Evolutionary conservation across 2,888 invertebrate species (phyloP), one percentile per base, ranked within the genome.

Genomic region (Corbicula japonica): DNA sequence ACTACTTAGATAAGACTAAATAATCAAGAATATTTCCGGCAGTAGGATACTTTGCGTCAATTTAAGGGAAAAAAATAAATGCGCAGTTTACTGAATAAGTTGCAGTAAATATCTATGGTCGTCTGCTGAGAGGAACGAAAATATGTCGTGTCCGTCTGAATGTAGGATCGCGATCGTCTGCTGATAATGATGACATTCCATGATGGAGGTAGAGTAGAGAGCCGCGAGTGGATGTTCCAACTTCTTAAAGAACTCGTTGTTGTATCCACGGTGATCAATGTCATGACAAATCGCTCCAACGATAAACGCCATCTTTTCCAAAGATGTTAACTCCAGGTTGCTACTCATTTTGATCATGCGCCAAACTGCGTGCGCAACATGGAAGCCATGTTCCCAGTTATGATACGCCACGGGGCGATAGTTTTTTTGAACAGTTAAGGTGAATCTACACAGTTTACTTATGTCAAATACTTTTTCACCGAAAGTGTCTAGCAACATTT

Each of bases 131-230:
- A 90, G 69, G 61, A 83, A 80, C 2, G 85, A 81, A 65, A 91
- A 89, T 15, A 91, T 89, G 48, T 90, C 87, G 35, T 87, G 84
- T n/a, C 86, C 88, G 12, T 87, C 84, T 30, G 87, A 80, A 83
- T 89, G 85, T 10, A 85, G 80, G 41, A 91, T 89, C 32, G 85
- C 85, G 28, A 91, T 77, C 12, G 89, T 87, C 72, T 87, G 86
- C 65, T 87, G 85, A 74, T 87, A 91, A 68, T 91, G 91, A 71
- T 91, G 91, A 52, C 89, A 85, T 72, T 91, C 91, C 91, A 91
- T 90, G 8, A 89, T 88, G 0, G 90, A 90, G 1, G 88, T 87
- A 6, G 86, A 80, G 76, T 91, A 91, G 23, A 91, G 80, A 8
- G 80, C 85, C 28, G 90, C 88, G 48, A 91, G 80, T 1, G 91